phyloP scores from a whole-genome alignment of 1,140 invertebrate genomes.

The Rhagoletis zephyria region DNA sequence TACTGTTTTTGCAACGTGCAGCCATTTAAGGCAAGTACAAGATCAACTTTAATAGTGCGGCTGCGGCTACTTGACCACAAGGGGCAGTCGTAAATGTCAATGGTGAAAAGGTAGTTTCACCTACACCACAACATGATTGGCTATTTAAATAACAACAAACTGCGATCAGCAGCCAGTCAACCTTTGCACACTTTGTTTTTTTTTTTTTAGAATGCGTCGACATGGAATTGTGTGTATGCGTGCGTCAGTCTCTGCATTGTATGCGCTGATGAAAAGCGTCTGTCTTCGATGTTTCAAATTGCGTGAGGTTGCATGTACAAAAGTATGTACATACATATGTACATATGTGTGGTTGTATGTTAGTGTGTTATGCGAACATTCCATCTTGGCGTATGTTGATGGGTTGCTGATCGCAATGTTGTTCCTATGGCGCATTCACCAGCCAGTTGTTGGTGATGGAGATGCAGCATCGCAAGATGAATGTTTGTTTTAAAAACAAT shows the following conservation, averaged over 20 bases:
- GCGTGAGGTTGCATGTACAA: not conserved
- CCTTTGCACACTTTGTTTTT: not conserved
- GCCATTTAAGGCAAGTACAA: conserved; percentile 31
- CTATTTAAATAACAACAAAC: conserved; percentile 43
- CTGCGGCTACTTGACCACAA: not conserved
- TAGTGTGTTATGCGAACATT: not conserved
- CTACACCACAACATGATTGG: conserved; percentile 41
- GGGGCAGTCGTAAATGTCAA: conserved; percentile 54
- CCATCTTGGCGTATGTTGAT: not conserved
- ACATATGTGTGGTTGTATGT: not conserved
- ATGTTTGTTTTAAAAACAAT: conserved; percentile 58
- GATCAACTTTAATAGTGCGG: conserved; percentile 22
- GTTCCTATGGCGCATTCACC: not conserved
- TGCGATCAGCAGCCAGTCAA: not conserved
- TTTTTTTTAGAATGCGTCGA: not conserved
- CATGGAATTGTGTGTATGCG: not conserved
- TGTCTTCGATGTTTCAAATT: conserved; percentile 15
- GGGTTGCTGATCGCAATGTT: conserved; percentile 27
- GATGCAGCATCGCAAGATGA: conserved; percentile 45
- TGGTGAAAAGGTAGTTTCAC: conserved; percentile 38
- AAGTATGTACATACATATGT: not conserved
- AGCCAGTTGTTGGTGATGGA: not conserved
- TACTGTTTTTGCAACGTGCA: not conserved
- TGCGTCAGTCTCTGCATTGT: not conserved
- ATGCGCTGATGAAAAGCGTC: conserved; percentile 35